Evolutionary conservation across 2,888 invertebrate species (phyloP), one percentile per base, ranked within the genome.

Genomic region (Coenonympha glycerion): DNA sequence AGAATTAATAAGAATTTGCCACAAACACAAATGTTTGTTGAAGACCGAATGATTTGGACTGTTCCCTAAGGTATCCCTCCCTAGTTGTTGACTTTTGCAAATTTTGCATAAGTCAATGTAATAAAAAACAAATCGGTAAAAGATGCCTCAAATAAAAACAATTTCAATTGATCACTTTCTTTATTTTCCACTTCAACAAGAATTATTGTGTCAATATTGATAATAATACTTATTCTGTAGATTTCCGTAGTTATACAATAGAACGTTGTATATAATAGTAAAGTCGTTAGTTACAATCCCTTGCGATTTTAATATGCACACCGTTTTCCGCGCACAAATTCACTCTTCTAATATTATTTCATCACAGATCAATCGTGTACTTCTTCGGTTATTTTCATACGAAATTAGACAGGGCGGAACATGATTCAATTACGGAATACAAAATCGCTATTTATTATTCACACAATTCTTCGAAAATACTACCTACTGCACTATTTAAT

Each of bases 321-420:
- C 68, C 64, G 66, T 64, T 68, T 69, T 69, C 72, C 73, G 70
- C 73, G 61, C 66, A 63, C 73, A 72, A 71, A 68, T 63, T 66
- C 62, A 66, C 71, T 69, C 70, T 73, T 70, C 76, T 80, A 76
- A 77, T 71, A 77, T 71, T 77, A 79, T 73, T 76, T 78, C 76
- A 86, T 86, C 86, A 86, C 86, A 86, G 86, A 79, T 82, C 72
- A 66, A 73, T 76, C 73, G 79, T 86, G 86, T 86, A 86, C 85
- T 85, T 81, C 68, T 73, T 76, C 61, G 68, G 79, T 79, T 71
- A 64, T 22, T 68, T 72, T 61, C 66, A 66, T 65, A 69, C 72
- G 61, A 61, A 65, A 64, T n/a, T n/a, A n/a, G n/a, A n/a, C n/a
- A 73, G 78, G 75, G 77, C 71, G 74, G 76, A 76, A 72, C 65